phyloP scores from a whole-genome alignment of 2,797 vertebrate genomes.

The Pantherophis alleghaniensis region DNA sequence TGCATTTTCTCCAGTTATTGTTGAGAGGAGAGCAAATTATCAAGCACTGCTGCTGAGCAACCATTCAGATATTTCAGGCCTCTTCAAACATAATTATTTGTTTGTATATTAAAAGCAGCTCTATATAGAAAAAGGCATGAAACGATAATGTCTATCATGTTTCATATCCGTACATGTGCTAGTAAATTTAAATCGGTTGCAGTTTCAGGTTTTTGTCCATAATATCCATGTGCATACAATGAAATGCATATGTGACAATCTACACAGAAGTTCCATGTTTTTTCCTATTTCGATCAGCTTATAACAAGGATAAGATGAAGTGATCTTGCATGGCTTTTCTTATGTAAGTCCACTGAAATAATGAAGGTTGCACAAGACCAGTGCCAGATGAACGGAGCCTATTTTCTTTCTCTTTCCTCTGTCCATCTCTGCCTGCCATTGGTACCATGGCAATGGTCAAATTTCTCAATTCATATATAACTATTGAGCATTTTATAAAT shows the following conservation, averaged over 20 bases:
- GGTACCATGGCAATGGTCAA: constrained; percentile 50
- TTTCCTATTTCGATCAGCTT: not conserved
- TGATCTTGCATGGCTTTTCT: not conserved
- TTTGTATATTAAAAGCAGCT: not conserved
- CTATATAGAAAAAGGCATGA: not conserved
- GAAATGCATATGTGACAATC: not conserved
- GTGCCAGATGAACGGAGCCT: not conserved
- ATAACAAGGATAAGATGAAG: not conserved
- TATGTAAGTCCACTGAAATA: not conserved
- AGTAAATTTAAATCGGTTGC: not conserved
- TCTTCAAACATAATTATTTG: not conserved
- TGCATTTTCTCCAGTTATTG: constrained; percentile 32
- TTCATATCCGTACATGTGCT: not conserved
- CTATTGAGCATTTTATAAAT: constrained; percentile 51
- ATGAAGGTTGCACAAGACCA: not conserved
- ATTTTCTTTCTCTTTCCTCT: not conserved
- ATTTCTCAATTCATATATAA: constrained; percentile 40
- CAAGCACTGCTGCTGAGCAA: not conserved
- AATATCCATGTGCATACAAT: not conserved
- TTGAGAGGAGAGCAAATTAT: constrained; percentile 47
- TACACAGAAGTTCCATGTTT: not conserved
- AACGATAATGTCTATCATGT: not conserved
- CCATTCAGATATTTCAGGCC: not conserved
- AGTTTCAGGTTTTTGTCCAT: not conserved
- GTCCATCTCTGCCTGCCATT: constrained; percentile 3